phyloP scores from a whole-genome alignment of 2,113 vertebrate genomes.

The Xyliphius kryptos region DNA sequence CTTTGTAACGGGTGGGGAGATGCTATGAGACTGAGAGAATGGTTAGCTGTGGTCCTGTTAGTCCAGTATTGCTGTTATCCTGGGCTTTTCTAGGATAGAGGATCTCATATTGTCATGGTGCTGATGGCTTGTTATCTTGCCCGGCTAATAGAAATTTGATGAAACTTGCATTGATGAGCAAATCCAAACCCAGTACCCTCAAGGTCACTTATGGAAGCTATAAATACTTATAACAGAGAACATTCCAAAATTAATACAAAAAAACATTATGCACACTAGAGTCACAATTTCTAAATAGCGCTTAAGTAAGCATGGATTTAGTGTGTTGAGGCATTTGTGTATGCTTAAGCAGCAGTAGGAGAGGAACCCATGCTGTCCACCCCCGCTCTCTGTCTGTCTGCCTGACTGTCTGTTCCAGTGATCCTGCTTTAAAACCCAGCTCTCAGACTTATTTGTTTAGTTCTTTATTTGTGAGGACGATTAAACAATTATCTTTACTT shows the following conservation, averaged over 20 bases:
- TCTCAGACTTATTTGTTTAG: too few relatives aligned
- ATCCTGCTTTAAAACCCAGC: too few relatives aligned
- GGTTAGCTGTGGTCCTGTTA: conserved; percentile 30
- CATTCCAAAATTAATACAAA: conserved; percentile 8
- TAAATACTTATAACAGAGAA: too few relatives aligned
- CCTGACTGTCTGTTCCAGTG: too few relatives aligned
- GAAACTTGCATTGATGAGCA: conserved; percentile 8
- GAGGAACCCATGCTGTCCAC: conserved; percentile 14
- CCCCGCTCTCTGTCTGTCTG: too few relatives aligned
- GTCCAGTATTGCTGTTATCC: conserved; percentile 27
- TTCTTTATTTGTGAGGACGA: too few relatives aligned
- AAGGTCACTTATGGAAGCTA: conserved; percentile 21
- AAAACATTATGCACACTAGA: neutral
- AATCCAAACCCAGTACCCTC: conserved; percentile 3
- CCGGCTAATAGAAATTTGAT: conserved; percentile 20
- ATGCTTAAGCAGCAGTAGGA: conserved; percentile 18
- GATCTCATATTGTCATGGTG: conserved; percentile 33
- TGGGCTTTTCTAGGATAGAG: conserved; percentile 28
- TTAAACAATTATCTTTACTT: too few relatives aligned
- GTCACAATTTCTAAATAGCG: conserved; percentile 15
- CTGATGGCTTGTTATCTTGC: conserved; percentile 32
- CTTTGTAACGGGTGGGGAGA: conserved; percentile 24
- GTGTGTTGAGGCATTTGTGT: neutral
- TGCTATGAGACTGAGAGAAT: conserved; percentile 25
- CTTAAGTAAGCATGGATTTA: conserved; percentile 26